These are phyloP conservation scores for Mesocricetus auratus DNA, from an alignment of 2,113 vertebrate genomes.

Conservation along the genomic window DNA sequence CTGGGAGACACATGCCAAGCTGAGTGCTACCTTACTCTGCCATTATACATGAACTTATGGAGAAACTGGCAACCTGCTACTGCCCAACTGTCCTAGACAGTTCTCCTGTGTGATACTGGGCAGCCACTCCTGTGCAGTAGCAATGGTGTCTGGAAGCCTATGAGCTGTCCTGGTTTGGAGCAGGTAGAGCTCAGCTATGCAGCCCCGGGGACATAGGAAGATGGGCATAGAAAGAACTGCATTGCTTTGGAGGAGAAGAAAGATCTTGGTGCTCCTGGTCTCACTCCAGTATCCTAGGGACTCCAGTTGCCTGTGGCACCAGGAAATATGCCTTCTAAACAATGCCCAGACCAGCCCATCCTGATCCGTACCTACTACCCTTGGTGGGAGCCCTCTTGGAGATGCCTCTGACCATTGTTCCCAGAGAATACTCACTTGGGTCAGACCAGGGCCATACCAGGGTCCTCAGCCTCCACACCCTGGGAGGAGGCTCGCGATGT, in stretches of 20 bases:
- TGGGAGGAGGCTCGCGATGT: constrained; percentile 54
- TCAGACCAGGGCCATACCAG: constrained; percentile 52
- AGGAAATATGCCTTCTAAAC: constrained; percentile 78
- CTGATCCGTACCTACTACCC: constrained; percentile 38
- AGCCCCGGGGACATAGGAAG: neutral
- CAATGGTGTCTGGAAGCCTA: neutral
- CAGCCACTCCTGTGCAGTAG: neutral
- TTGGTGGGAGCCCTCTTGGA: constrained; percentile 38
- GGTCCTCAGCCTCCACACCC: constrained; percentile 37
- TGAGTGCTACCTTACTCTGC: neutral
- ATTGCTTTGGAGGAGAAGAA: constrained; percentile 85
- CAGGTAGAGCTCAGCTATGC: neutral
- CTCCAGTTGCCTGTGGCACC: constrained; percentile 62
- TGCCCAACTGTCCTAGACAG: neutral
- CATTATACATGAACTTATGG: neutral
- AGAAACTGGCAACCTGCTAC: neutral
- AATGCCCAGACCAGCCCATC: constrained; percentile 70
- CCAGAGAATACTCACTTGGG: constrained; percentile 41
- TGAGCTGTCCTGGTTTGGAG: neutral
- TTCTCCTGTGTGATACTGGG: neutral
- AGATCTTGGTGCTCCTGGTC: constrained; percentile 64
- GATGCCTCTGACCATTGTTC: constrained; percentile 65
- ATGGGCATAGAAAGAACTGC: constrained; percentile 66
- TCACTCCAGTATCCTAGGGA: constrained; percentile 55
- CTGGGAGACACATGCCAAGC: neutral